Percentiles rank a stretch among this genome's conserved stretches.
phyloP scores from a whole-genome alignment of 1,140 invertebrate genomes.

The Parapsyche elsis region DNA sequence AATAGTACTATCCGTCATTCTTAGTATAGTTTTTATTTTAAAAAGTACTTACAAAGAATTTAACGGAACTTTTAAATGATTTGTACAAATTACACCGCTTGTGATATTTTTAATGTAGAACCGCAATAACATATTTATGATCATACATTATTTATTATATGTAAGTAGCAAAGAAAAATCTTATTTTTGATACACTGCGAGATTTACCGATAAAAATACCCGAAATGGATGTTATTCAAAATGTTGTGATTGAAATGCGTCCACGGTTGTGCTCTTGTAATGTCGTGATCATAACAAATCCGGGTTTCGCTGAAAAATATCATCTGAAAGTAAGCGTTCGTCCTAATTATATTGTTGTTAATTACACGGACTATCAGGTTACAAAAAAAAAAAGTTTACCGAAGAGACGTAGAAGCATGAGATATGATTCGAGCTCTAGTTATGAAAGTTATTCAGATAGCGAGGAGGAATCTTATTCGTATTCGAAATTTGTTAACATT shows the following conservation, averaged over 20 bases:
- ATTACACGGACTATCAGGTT: slow-evolving; percentile 60
- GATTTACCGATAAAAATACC: neutral
- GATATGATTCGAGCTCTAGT: slow-evolving; percentile 52
- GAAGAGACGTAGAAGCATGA: slow-evolving; percentile 57
- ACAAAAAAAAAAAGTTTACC: slow-evolving; percentile 57
- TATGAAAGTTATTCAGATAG: slow-evolving; percentile 52
- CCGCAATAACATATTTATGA: too few species aligned
- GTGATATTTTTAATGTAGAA: neutral
- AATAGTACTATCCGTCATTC: too few species aligned
- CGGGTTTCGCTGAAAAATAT: slow-evolving; percentile 62
- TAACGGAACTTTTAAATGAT: neutral
- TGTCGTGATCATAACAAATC: slow-evolving; percentile 66
- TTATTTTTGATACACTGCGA: slow-evolving; percentile 19
- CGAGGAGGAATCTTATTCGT: slow-evolving; percentile 54
- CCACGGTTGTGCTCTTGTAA: slow-evolving; percentile 68
- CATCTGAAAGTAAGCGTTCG: slow-evolving; percentile 66
- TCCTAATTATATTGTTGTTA: slow-evolving; percentile 63
- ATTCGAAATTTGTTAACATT: slow-evolving; percentile 61
- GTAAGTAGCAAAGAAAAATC: neutral
- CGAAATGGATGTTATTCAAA: slow-evolving; percentile 54
- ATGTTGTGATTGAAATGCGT: slow-evolving; percentile 68
- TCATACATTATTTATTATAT: neutral
- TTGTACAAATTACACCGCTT: neutral
- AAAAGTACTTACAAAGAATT: too few species aligned
- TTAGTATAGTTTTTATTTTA: too few species aligned